phyloP scores from a whole-genome alignment of 2,888 invertebrate species.

The Bembecia ichneumoniformis region DNA sequence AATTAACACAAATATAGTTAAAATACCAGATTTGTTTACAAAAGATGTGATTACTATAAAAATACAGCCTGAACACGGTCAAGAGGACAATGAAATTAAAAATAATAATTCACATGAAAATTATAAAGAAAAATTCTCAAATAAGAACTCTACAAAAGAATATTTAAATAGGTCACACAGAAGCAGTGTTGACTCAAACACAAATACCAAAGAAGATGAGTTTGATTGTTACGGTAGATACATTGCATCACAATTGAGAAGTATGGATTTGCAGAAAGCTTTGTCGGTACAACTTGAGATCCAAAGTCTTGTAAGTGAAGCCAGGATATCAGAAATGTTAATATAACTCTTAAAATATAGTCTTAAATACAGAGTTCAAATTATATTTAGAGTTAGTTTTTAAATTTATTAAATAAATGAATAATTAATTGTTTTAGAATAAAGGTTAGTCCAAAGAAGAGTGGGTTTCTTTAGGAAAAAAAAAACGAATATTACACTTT shows the following conservation, averaged over 20 bases:
- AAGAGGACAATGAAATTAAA: neutral
- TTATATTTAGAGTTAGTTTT: neutral
- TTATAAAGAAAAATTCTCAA: neutral
- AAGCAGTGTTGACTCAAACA: conserved; percentile 23
- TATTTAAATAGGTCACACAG: conserved; percentile 10
- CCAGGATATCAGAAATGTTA: conserved; percentile 38
- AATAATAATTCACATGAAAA: neutral
- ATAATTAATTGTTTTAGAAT: too few species aligned
- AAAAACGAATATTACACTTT: too few species aligned
- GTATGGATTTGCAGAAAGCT: conserved; percentile 48
- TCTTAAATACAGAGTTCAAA: conserved; percentile 6
- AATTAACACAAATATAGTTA: conserved; percentile 7
- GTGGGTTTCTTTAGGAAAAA: too few species aligned
- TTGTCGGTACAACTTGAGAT: conserved; percentile 51
- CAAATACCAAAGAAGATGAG: conserved; percentile 45
- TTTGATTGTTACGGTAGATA: conserved; percentile 63
- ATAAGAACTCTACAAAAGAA: neutral
- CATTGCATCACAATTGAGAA: conserved; percentile 55
- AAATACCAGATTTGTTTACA: conserved; percentile 22
- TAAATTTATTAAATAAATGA: neutral
- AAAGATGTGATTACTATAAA: conserved; percentile 11
- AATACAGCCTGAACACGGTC: neutral
- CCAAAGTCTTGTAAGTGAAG: conserved; percentile 51
- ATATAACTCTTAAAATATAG: conserved; percentile 2
- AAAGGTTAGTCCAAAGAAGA: too few species aligned